Evolutionary conservation across 2,113 vertebrate species (phyloP).

Genomic region (Acrocephalus kingi): DNA sequence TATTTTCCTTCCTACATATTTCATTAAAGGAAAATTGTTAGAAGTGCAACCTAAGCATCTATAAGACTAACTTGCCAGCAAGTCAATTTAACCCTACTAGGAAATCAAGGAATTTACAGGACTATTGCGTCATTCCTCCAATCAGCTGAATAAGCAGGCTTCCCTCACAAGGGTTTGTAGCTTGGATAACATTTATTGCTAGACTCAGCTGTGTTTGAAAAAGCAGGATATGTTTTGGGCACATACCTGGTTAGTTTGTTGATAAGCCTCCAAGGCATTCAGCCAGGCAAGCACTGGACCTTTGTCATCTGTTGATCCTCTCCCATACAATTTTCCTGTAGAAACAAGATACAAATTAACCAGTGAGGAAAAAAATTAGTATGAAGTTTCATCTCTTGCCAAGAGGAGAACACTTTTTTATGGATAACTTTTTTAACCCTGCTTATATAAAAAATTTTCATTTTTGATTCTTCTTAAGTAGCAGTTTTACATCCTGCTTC

Average conservation of each 20-base stretch:
- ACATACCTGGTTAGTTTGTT: constrained; percentile 86
- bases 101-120: background rate
- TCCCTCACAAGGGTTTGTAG: background rate
- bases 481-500: background rate
- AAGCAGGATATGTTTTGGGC: background rate
- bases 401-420: background rate
- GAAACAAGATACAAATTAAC: background rate
- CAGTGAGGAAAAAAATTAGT: background rate
- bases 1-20: background rate
- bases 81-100: background rate
- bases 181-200: background rate
- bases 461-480: background rate
- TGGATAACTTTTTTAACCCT: background rate
- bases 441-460: background rate
- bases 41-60: background rate
- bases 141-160: constrained; percentile 9
- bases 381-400: background rate
- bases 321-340: constrained; percentile 90
- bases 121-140: background rate
- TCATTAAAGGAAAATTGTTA: background rate
- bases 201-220: background rate
- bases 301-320: constrained; percentile 96
- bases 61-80: background rate
- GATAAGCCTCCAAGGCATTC: constrained; percentile 92
- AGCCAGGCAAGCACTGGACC: constrained; percentile 96